phyloP scores from a whole-genome alignment of 2,888 invertebrate species.

The Mesochorus sp. region DNA sequence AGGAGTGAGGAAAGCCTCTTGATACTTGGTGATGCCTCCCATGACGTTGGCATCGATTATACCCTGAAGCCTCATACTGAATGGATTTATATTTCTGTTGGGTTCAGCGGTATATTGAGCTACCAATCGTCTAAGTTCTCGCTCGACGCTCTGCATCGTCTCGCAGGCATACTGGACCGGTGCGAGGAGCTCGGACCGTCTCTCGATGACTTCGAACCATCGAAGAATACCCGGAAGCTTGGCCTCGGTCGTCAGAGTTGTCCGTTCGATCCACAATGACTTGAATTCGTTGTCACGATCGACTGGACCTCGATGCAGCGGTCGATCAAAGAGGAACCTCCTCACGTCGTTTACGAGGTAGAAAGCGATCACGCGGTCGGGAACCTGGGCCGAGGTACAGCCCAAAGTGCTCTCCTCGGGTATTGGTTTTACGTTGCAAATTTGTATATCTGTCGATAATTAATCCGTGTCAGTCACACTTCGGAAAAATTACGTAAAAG shows the following conservation, averaged over 20 bases:
- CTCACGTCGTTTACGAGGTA: conserved; percentile 96
- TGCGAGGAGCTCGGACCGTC: conserved; percentile 89
- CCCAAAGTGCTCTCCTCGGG: conserved; percentile 86
- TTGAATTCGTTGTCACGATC: conserved; percentile 98
- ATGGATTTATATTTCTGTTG: conserved; percentile 93
- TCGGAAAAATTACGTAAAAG: too few species aligned
- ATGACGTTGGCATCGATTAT: conserved; percentile 98
- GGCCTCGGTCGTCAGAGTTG: conserved; percentile 91
- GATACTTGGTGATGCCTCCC: conserved; percentile 97
- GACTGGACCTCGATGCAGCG: conserved; percentile 93
- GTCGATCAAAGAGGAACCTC: conserved; percentile 94
- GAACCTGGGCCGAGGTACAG: conserved; percentile 86
- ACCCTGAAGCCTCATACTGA: conserved; percentile 95
- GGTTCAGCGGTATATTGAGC: conserved; percentile 91
- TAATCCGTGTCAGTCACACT: not conserved
- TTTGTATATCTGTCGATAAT: conserved; percentile 90
- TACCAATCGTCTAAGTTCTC: conserved; percentile 91
- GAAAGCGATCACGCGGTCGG: conserved; percentile 93
- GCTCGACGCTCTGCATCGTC: conserved; percentile 95
- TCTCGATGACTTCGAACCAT: conserved; percentile 96
- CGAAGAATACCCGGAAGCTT: conserved; percentile 96
- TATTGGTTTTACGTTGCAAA: conserved; percentile 96
- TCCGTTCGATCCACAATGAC: conserved; percentile 97
- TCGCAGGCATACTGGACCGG: conserved; percentile 96
- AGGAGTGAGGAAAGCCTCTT: conserved; percentile 94